phyloP scores from a whole-genome alignment of 2,113 vertebrate genomes.

The Empidonax alnorum region DNA sequence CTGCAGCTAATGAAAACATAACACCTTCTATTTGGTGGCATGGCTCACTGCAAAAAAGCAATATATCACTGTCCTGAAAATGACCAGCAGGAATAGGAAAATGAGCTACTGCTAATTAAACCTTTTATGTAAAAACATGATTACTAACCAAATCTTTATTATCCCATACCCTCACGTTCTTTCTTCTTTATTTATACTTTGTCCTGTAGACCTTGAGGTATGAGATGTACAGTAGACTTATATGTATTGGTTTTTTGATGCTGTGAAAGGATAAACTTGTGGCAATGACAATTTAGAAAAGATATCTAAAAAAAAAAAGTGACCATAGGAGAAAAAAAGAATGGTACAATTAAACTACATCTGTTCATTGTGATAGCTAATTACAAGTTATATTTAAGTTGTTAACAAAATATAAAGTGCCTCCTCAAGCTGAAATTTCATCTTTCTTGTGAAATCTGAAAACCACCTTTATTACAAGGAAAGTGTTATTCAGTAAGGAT shows the following conservation, averaged over 20 bases:
- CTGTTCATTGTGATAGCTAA: neutral
- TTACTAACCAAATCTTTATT: slow-evolving; percentile 32
- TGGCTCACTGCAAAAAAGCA: neutral
- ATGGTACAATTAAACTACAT: neutral
- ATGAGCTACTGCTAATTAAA: slow-evolving; percentile 34
- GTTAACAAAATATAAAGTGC: neutral
- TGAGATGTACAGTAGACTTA: neutral
- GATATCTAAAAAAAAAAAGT: neutral
- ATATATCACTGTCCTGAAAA: slow-evolving; percentile 37
- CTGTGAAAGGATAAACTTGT: neutral
- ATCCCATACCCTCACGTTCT: neutral
- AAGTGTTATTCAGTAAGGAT: neutral
- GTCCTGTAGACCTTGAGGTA: neutral
- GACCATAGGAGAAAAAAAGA: neutral
- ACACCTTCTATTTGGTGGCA: slow-evolving; percentile 16
- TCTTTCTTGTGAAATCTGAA: neutral
- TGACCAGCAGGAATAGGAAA: slow-evolving; percentile 7
- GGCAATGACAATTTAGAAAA: neutral
- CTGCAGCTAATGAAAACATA: slow-evolving; percentile 60
- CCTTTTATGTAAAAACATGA: neutral
- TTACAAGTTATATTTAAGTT: neutral
- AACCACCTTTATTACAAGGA: neutral
- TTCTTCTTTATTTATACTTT: slow-evolving; percentile 16
- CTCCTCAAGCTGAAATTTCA: neutral
- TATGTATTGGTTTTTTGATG: neutral